Evolutionary conservation across 1,140 invertebrate species (phyloP).

Genomic region (Bombus waltoni): DNA sequence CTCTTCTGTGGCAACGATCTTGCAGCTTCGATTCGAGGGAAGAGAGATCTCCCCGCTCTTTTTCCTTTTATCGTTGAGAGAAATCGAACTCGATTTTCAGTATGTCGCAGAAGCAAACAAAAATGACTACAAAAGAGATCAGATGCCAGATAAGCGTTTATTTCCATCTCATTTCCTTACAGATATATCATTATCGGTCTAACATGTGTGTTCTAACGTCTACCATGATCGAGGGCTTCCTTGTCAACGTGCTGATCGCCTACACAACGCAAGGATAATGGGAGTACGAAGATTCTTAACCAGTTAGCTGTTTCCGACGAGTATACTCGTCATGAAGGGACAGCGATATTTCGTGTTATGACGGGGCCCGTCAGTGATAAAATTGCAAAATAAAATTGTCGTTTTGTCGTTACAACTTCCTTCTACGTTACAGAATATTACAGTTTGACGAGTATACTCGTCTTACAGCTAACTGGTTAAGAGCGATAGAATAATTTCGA

Average conservation of each 20-base stretch:
- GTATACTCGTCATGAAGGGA: too few species aligned
- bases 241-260: not conserved
- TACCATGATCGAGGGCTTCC: not conserved
- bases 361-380: too few species aligned
- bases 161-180: conserved; percentile 38
- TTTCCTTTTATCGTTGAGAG: not conserved
- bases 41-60: not conserved
- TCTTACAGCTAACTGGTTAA: too few species aligned
- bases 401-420: too few species aligned
- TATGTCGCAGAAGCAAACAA: conserved; percentile 19
- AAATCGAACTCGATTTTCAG: not conserved
- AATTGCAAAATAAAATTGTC: too few species aligned
- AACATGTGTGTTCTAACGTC: not conserved
- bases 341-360: too few species aligned
- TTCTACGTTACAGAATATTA: too few species aligned
- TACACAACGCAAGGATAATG: conserved; percentile 47
- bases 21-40: not conserved
- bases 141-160: conserved; percentile 49
- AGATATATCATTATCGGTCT: not conserved
- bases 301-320: too few species aligned
- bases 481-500: too few species aligned
- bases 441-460: too few species aligned
- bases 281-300: not conserved
- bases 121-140: conserved; percentile 47
- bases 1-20: not conserved